Base-by-base conservation (phyloP, 2,113 vertebrate genomes). In the Rhizomys pruinosus region DNA sequence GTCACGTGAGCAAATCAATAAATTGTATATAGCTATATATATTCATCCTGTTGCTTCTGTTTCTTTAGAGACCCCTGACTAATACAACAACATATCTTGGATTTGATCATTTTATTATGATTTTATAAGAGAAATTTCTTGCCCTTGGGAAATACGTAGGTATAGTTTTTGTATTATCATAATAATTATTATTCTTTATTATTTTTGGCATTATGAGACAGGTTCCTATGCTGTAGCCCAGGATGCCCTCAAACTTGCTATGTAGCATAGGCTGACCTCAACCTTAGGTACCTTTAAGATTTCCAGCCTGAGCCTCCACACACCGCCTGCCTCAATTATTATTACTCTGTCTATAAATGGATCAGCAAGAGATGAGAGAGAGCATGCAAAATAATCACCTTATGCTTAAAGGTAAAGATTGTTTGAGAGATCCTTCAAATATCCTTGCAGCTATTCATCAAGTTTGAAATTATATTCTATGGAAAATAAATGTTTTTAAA, bases 341-440 rank as follows among this genome's bases (percentile, higher is more conserved):
- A 5, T 10, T 5, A 66, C 39, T 29, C n/a, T 68, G 16, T 84
- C 32, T 85, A 6, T 37, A 27, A 71, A 10, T 25, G 7, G 22
- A 27, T 52, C 15, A 11, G 47, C 44, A 13, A 80, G 0, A 7
- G 16, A 19, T 4, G 0, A 1, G 0, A 5, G 52, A 15, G 2
- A 69, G 8, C n/a, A 61, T 34, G 81, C 87, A 92, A 92, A 47
- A 76, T 42, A 82, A 78, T 42, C 22, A 80, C 64, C 66, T 80
- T 16, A 19, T 77, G 63, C 63, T 19, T 72, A 19, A 42, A 22
- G 10, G 22, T n/a, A 78, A 84, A 86, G 4, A 4, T 63, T 84
- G 63, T 16, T 27, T 39, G 52, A 7, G 12, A 27, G n/a, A 64
- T 90, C 23, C 29, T 87, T 76, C 10, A 39, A 89, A 29, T 52